phyloP scores from a whole-genome alignment of 2,113 vertebrate species.

The Microtus ochrogaster region DNA sequence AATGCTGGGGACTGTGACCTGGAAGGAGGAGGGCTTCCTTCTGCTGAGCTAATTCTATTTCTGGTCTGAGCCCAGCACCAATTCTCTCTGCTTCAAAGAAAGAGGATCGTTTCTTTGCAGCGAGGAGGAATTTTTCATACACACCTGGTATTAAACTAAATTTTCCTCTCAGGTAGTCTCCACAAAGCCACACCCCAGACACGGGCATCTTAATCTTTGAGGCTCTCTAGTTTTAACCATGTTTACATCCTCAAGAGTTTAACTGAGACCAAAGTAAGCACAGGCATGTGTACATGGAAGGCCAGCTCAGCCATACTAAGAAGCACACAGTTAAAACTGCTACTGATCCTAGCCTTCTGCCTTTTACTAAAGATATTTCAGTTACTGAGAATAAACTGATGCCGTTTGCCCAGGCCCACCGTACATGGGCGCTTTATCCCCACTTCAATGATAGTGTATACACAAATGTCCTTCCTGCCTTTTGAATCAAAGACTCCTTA shows the following conservation, averaged over 20 bases:
- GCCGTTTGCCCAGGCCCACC: background rate
- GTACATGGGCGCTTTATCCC: background rate
- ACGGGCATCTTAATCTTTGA: slow-evolving; percentile 3
- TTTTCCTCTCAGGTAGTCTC: slow-evolving; percentile 24
- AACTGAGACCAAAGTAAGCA: background rate
- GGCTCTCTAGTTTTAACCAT: slow-evolving; percentile 4
- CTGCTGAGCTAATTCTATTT: slow-evolving; percentile 44
- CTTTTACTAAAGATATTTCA: slow-evolving; percentile 45
- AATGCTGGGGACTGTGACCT: background rate
- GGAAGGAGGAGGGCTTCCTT: background rate
- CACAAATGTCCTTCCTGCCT: background rate
- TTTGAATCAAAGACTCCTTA: background rate
- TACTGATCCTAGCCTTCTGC: background rate
- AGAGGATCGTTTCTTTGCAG: slow-evolving; percentile 37
- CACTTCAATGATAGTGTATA: background rate
- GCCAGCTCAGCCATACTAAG: background rate
- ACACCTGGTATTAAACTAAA: slow-evolving; percentile 35
- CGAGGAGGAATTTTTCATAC: slow-evolving; percentile 43
- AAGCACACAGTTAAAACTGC: background rate
- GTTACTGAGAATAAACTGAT: background rate
- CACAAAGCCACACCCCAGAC: background rate
- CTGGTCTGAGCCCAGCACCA: background rate
- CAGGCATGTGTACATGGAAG: background rate
- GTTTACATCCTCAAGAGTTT: background rate
- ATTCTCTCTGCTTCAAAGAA: slow-evolving; percentile 60